phyloP scores from a whole-genome alignment of 2,113 vertebrate species.

The Eretmochelys imbricata region DNA sequence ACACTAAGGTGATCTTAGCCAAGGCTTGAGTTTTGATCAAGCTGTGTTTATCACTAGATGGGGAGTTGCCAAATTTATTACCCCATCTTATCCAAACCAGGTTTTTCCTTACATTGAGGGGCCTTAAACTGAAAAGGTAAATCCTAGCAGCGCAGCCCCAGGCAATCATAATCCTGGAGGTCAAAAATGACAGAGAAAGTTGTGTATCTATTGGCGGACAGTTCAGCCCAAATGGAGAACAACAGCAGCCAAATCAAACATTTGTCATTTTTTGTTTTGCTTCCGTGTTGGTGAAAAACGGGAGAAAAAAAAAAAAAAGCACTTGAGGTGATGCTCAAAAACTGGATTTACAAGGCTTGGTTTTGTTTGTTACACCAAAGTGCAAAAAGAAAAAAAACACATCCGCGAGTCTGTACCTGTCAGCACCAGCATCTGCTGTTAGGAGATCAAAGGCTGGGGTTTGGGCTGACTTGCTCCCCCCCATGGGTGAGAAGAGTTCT shows the following conservation, averaged over 20 bases:
- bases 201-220: neutral
- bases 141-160: conserved; percentile 13
- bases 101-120: neutral
- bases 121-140: neutral
- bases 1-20: conserved; percentile 77
- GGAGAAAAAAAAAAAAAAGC: neutral
- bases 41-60: neutral
- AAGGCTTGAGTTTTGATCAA: conserved; percentile 64
- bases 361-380: neutral
- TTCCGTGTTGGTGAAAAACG: neutral
- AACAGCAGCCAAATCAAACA: neutral
- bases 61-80: neutral
- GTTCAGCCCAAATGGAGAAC: neutral
- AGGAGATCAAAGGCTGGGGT: neutral
- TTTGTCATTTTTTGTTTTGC: neutral
- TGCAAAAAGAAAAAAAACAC: neutral
- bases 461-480: neutral
- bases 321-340: accelerated
- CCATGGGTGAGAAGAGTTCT: neutral
- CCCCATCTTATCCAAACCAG: neutral
- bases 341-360: neutral
- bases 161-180: conserved; percentile 20
- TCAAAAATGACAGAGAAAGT: too few relatives aligned
- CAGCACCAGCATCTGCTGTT: neutral
- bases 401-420: too few relatives aligned